phyloP scores from a whole-genome alignment of 2,888 invertebrate genomes.

The Ophion ellenae region DNA sequence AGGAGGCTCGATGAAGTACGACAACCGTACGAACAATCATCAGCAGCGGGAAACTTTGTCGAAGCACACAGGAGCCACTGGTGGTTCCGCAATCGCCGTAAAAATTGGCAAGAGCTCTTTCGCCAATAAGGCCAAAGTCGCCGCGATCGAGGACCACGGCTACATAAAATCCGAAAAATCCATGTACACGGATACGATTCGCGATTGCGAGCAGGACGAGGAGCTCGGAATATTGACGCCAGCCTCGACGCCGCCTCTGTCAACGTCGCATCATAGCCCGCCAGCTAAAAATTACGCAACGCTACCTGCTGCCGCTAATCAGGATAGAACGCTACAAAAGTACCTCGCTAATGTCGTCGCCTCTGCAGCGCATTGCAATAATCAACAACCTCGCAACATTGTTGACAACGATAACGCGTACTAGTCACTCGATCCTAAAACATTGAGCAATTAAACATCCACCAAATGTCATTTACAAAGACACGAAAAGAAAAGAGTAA shows the following conservation, averaged over 20 bases:
- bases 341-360: constrained; percentile 68
- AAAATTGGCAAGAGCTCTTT: constrained; percentile 61
- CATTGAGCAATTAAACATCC: constrained; percentile 14
- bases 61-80: constrained; percentile 44
- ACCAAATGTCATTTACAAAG: neutral
- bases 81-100: constrained; percentile 25
- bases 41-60: constrained; percentile 57
- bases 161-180: constrained; percentile 77
- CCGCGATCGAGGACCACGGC: constrained; percentile 79
- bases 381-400: constrained; percentile 64
- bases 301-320: constrained; percentile 9
- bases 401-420: constrained; percentile 60
- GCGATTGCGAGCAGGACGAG: constrained; percentile 71
- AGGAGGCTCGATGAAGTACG: constrained; percentile 48
- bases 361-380: constrained; percentile 51
- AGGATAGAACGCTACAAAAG: constrained; percentile 67
- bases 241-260: constrained; percentile 77
- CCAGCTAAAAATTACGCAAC: constrained; percentile 63
- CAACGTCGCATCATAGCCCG: constrained; percentile 64
- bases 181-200: constrained; percentile 61
- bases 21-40: constrained; percentile 23
- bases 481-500: neutral
- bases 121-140: constrained; percentile 69
- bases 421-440: constrained; percentile 63
- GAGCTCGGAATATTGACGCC: constrained; percentile 78